phyloP scores from a whole-genome alignment of 37 sponge, comb jelly and placozoan species.

The Crambe crambe region DNA sequence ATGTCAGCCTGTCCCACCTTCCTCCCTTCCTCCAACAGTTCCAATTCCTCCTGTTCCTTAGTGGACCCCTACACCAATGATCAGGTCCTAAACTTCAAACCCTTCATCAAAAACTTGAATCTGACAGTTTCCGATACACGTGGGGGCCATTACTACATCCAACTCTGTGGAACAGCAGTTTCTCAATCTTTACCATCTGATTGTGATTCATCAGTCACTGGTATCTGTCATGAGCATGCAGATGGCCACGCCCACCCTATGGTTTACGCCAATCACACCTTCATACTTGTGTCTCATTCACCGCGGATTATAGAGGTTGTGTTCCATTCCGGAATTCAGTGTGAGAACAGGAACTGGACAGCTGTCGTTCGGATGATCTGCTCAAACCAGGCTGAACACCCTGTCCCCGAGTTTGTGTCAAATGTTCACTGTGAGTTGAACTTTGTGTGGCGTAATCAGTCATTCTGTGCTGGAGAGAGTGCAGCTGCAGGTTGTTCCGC shows the following conservation, averaged over 20 bases:
- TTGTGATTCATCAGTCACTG: conserved; percentile 15
- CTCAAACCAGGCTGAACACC: background rate
- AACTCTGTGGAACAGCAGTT: conserved; percentile 42
- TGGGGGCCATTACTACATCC: conserved; percentile 23
- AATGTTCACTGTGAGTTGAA: conserved; percentile 31
- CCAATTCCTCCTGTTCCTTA: conserved; percentile 30
- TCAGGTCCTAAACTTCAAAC: background rate
- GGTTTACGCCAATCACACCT: conserved; percentile 26
- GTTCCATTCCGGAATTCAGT: conserved; percentile 29
- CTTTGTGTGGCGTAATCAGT: conserved; percentile 40
- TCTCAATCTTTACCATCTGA: background rate
- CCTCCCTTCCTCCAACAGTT: conserved; percentile 14
- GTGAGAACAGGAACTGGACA: conserved; percentile 31
- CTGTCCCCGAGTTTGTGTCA: conserved; percentile 29
- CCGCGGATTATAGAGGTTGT: conserved; percentile 36
- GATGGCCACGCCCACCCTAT: conserved; percentile 13
- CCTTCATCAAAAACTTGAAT: conserved; percentile 6
- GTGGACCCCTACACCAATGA: conserved; percentile 13
- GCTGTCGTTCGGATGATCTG: conserved; percentile 35
- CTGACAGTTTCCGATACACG: conserved; percentile 5
- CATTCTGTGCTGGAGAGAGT: conserved; percentile 33
- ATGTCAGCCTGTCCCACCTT: conserved; percentile 40
- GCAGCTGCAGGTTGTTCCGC: conserved; percentile 15
- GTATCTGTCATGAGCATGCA: conserved; percentile 4
- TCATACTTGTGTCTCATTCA: conserved; percentile 32